Base-by-base conservation (phyloP, 1,140 invertebrate genomes). In the Drosophila burlai region DNA sequence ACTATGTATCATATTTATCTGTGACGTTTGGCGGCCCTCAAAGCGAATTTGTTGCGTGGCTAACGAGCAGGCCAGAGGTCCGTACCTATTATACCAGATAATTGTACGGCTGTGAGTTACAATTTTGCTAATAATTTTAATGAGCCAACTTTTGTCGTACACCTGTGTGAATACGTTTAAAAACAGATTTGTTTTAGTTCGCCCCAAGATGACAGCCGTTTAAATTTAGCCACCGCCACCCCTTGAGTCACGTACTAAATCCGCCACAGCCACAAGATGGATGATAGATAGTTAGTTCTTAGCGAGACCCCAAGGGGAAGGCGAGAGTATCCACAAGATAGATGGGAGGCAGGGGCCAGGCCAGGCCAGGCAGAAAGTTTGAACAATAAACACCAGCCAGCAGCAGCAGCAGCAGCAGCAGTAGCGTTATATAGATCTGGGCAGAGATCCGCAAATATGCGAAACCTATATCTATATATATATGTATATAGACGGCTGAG, bases 91-190 rank as follows among this genome's bases (percentile, higher is more conserved):
- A 69, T 58, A 67, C 31, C 74, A 76, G 60, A 68, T 78, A 78
- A 61, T 61, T 69, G 50, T 63, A 45, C 10, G 21, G 3, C 60
- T 46, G 52, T 52, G 71, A 45, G 55, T 73, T 74, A 74, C 67
- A 74, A 63, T 45, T 50, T 80, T 72, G 83, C 84, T 87, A 87
- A 89, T 84, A 75, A 89, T 90, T 89, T 89, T 90, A 89, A 89
- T 89, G 85, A 89, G 84, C 74, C 84, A 90, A 90, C 77, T 84
- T 81, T 65, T 81, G 81, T 76, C 74, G 40, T 89, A 90, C 84
- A 89, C 84, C 84, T 89, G 84, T 89, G 84, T 64, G 66, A 84
- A 89, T 90, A 66, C 85, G 84, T 89, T 89, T 89, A 89, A 87
- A 90, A 90, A 89, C 74, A 84, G 84, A 89, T 89, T 90, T 89